These are phyloP conservation scores for Criorhina ranunculi DNA, from an alignment of 2,888 invertebrate genomes.

Conservation along the genomic window DNA sequence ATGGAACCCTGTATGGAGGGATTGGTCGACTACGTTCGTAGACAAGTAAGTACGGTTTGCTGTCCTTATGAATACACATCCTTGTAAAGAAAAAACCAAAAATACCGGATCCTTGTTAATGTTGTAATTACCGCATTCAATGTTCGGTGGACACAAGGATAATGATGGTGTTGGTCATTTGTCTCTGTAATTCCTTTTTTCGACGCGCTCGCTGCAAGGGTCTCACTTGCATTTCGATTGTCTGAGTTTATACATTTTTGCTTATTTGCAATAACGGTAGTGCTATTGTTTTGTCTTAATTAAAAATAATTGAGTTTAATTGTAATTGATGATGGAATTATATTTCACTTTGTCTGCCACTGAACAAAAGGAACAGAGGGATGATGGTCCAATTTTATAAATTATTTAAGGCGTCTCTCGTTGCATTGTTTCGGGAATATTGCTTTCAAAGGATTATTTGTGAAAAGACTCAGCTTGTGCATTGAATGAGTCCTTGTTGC, in stretches of 20 bases:
- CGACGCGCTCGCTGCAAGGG: constrained; percentile 2
- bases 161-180: constrained; percentile 25
- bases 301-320: constrained; percentile 69
- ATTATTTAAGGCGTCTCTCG: neutral
- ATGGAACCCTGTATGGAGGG: constrained; percentile 99
- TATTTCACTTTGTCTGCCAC: constrained; percentile 8
- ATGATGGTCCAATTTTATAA: neutral
- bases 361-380: no score
- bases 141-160: neutral
- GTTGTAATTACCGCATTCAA: constrained; percentile 17
- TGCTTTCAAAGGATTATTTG: no score
- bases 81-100: neutral
- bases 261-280: constrained; percentile 18
- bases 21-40: constrained; percentile 95
- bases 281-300: constrained; percentile 37
- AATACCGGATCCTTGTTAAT: constrained; percentile 22
- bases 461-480: no score
- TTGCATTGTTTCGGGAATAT: no score
- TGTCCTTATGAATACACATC: neutral
- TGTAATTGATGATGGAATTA: constrained; percentile 61
- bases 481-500: no score
- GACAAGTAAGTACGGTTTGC: constrained; percentile 88
- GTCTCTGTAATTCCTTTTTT: constrained; percentile 14
- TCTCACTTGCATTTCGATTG: constrained; percentile 41
- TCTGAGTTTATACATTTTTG: neutral